Evolutionary conservation across 2,888 invertebrate species (phyloP), one percentile per base, ranked within the genome.

Genomic region (Eristalis arbustorum): DNA sequence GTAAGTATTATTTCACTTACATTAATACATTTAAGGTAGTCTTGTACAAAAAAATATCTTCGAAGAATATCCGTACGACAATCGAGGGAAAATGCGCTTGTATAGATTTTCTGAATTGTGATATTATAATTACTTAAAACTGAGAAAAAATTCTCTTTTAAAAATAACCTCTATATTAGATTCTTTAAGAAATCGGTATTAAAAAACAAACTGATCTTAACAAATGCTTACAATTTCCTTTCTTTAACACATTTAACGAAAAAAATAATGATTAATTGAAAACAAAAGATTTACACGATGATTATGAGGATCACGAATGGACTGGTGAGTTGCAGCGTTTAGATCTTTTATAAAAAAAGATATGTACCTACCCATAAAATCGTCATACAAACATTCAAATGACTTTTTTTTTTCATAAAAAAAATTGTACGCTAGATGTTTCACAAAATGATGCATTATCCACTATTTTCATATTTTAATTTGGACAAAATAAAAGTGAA

Each of bases 1-100:
- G 96, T 96, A 93, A 95, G 95, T 94, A 90, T 14, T 18, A 18
- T 18, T 49, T 0, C 2, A 18, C 2, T 5, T 8, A 49, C n/a
- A 49, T 49, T 49, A 0, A 14, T 13, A 42, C 4, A 1, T 42
- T 1, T 10, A 37, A 11, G 37, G 37, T 37, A 31, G 1, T 31
- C 31, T 5, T 10, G 31, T 31, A 10, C 31, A 31, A 31, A 1
- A 37, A 37, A 37, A 37, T 37, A 37, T 37, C 3, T 37, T 37
- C 13, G 13, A 37, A 37, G 11, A 13, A 4, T 8, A 13, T 13
- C 37, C 2, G 37, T 8, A 13, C 37, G 37, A 8, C 37, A 37
- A 2, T 37, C 37, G 37, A 37, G 2, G 25, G 2, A 37, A 13
- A 2, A 37, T 37, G 37, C 3, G 37, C 13, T 37, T 37, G 0